Base-by-base conservation (phyloP, 1,140 invertebrate genomes). In the Leucophenga varia region DNA sequence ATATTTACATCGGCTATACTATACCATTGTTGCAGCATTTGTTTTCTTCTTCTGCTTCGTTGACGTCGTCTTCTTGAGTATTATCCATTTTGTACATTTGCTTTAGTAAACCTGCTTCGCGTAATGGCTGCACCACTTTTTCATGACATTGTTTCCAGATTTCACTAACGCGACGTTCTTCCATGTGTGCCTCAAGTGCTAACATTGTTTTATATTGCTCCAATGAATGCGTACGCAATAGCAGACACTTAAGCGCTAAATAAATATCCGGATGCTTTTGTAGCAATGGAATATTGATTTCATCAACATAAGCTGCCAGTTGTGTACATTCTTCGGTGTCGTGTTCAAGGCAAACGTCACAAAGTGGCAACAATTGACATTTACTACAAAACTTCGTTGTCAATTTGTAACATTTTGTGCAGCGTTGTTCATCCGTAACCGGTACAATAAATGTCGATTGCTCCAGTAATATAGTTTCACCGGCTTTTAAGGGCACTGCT, bases 321-420 rank as follows among this genome's bases (percentile, higher is more conserved):
- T 53, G 55, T 3, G 39, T 21, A 41, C 72, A 75, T 17, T 75
- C 64, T 1, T 42, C 47, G 9, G 28, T 40, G 7, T 68, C 76
- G 17, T 89, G 72, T 1, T 84, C 83, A 4, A 76, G 55, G 61
- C 89, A 91, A 34, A 80, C 59, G 0, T 72, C 63, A 34, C 81
- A 80, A 49, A 88, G 87, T 1, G 83, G 79, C 2, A 86, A 83
- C 79, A 88, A 86, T 1, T 81, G 79, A 51, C 88, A 91, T 36
- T 52, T 61, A 16, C 71, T 74, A 21, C 72, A 74, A 47, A 58
- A 72, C 1, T 13, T 46, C 2, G 25, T 20, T 4, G 64, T 55
- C 10, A 61, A 19, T 9, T 55, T 47, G 10, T 59, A 56, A 30
- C 72, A 74, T 34, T 55, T 55, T 25, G 51, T 34, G 31, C 72